phyloP scores from a whole-genome alignment of 2,797 vertebrate genomes.

The Sphenopsis melanotis region DNA sequence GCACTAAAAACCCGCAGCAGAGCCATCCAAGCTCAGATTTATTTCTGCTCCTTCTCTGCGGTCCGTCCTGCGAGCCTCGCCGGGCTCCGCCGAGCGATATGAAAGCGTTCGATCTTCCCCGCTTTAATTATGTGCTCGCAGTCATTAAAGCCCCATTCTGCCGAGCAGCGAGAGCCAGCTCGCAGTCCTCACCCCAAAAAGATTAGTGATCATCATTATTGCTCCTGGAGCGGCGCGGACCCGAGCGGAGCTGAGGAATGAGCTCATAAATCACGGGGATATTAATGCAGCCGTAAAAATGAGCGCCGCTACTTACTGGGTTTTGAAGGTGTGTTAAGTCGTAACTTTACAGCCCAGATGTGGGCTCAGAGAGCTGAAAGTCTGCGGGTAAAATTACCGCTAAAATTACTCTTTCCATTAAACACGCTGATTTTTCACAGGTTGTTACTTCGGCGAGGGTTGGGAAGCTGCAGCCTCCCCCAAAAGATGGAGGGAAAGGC shows the following conservation, averaged over 20 bases:
- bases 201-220: neutral
- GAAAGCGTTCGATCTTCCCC: neutral
- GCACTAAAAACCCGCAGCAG: neutral
- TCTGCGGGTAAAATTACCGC: neutral
- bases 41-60: neutral
- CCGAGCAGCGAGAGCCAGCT: neutral
- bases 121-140: neutral
- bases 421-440: neutral
- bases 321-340: slow-evolving; percentile 13
- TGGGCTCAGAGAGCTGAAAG: neutral
- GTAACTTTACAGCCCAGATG: slow-evolving; percentile 10
- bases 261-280: neutral
- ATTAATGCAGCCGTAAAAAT: neutral
- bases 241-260: neutral
- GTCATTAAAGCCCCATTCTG: neutral
- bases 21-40: neutral
- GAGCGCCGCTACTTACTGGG: neutral
- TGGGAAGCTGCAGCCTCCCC: neutral
- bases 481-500: accelerated
- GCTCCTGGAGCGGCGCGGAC: neutral
- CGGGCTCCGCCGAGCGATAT: neutral
- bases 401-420: neutral
- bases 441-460: neutral
- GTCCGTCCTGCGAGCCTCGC: neutral
- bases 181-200: neutral